These are phyloP conservation scores for Tinea pellionella DNA, from an alignment of 2,888 invertebrate genomes.

Conservation along the genomic window DNA sequence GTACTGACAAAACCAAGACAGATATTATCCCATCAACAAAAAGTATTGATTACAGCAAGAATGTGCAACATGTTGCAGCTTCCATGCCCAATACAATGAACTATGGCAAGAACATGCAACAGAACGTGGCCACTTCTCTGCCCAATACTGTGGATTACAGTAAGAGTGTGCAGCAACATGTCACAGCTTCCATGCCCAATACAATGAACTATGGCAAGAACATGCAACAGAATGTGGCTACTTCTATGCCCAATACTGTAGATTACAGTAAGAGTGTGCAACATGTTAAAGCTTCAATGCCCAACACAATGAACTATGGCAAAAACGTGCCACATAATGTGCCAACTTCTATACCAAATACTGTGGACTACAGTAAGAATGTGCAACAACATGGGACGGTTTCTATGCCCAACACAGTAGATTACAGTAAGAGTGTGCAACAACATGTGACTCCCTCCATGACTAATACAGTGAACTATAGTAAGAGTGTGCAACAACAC, in stretches of 20 bases:
- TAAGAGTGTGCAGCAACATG: slow-evolving; percentile 25
- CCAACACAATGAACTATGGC: background rate
- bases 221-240: background rate
- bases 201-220: background rate
- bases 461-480: background rate
- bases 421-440: slow-evolving; percentile 4
- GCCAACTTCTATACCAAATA: background rate
- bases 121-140: background rate
- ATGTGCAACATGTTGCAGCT: slow-evolving; percentile 1
- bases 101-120: background rate
- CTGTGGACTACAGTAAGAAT: background rate
- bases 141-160: background rate
- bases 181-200: background rate
- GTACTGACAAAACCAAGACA: slow-evolving; percentile 41
- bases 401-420: background rate
- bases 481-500: background rate
- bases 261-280: slow-evolving; percentile 8
- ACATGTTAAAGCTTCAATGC: background rate
- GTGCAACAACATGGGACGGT: background rate
- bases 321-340: slow-evolving; percentile 26
- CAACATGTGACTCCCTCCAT: background rate
- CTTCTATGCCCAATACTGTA: background rate
- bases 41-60: slow-evolving; percentile 26
- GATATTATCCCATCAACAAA: slow-evolving; percentile 23
- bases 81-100: background rate